Conservation (phyloP, 30 jellyfish, hydroid and myxozoan species). For the Cassiopea andromeda region DNA sequence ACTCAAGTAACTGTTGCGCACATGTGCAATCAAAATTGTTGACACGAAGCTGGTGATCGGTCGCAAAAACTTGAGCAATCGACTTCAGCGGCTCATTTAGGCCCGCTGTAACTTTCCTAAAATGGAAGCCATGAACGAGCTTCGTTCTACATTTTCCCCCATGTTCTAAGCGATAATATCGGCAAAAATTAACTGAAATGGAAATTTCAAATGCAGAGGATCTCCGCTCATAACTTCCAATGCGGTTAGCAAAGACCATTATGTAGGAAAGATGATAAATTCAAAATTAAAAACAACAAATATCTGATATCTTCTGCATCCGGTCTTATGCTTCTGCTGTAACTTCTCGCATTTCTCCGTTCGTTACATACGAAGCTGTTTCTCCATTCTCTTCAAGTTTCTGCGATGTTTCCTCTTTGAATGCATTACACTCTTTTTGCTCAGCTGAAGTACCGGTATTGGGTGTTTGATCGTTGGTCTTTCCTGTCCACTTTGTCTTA, state of each 20-base stretch:
- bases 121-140: too few relatives aligned
- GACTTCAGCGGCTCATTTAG: too few relatives aligned
- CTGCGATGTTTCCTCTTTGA: neutral
- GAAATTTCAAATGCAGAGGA: too few relatives aligned
- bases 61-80: too few relatives aligned
- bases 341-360: slow-evolving; percentile 51
- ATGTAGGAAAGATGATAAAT: neutral
- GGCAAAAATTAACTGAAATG: too few relatives aligned
- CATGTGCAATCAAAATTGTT: too few relatives aligned
- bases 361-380: slow-evolving; percentile 4
- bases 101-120: too few relatives aligned
- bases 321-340: slow-evolving; percentile 49
- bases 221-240: neutral
- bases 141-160: too few relatives aligned
- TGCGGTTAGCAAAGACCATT: neutral
- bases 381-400: slow-evolving; percentile 6
- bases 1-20: too few relatives aligned
- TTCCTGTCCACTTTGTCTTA: slow-evolving; percentile 72
- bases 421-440: slow-evolving; percentile 30
- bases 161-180: too few relatives aligned
- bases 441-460: slow-evolving; percentile 20
- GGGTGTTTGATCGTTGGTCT: slow-evolving; percentile 1
- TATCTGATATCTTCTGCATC: too few relatives aligned
- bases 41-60: too few relatives aligned
- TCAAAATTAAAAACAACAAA: neutral